These are phyloP conservation scores for Drosophila yakuba DNA, from an alignment of 1,140 invertebrate species.

Conservation along the genomic window DNA sequence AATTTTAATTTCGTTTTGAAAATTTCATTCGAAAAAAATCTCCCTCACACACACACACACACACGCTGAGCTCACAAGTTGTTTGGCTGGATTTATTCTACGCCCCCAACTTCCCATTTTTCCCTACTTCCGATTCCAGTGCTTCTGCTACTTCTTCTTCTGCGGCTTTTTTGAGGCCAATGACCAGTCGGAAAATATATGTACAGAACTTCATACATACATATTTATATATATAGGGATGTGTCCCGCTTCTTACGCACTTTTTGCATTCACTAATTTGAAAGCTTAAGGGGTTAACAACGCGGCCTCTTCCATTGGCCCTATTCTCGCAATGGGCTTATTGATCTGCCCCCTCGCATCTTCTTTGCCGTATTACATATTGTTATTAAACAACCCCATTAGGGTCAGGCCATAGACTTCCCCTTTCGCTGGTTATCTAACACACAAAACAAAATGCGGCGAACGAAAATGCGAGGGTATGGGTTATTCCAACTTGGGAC, in stretches of 20 bases:
- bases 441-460: constrained; percentile 41
- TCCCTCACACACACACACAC: constrained; percentile 18
- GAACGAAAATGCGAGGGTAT: constrained; percentile 2
- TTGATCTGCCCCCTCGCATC: constrained; percentile 70
- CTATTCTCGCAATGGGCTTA: constrained; percentile 58
- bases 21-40: constrained; percentile 69
- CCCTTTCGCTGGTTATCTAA: constrained; percentile 56
- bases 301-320: constrained; percentile 59
- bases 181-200: constrained; percentile 53
- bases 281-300: constrained; percentile 54
- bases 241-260: constrained; percentile 72
- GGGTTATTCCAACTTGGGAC: constrained; percentile 49
- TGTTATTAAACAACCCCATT: constrained; percentile 81
- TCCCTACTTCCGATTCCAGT: constrained; percentile 25
- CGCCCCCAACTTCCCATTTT: constrained; percentile 15
- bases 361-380: constrained; percentile 47
- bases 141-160: constrained; percentile 17
- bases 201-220: not conserved
- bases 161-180: constrained; percentile 67
- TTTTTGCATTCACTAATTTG: constrained; percentile 78
- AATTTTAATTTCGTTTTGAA: constrained; percentile 83
- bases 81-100: constrained; percentile 47
- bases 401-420: constrained; percentile 34
- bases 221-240: constrained; percentile 2
- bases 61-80: constrained; percentile 54